Conservation (phyloP, 2,888 invertebrate species). For the Willowsia nigromaculata region DNA sequence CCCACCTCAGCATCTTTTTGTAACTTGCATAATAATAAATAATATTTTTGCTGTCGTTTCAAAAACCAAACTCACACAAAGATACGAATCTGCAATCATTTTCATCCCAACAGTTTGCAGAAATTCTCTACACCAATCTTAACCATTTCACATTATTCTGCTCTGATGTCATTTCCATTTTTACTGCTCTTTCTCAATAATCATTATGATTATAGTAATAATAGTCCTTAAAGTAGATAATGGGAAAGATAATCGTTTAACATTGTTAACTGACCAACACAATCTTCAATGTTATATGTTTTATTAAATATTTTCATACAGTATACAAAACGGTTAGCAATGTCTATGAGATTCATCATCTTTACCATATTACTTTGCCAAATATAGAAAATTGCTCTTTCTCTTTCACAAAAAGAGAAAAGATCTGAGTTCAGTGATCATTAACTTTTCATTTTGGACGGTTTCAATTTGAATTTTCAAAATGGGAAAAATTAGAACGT, state of each 20-base stretch:
- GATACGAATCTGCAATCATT: background rate
- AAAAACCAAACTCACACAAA: background rate
- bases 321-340: no score
- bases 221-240: background rate
- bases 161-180: conserved; percentile 12
- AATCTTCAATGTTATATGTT: no score
- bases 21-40: conserved; percentile 7
- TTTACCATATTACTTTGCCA: background rate
- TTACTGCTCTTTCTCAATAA: background rate
- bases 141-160: background rate
- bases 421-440: background rate
- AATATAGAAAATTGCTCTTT: background rate
- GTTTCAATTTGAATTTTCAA: background rate
- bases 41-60: background rate
- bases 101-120: background rate
- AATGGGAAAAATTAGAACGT: conserved; percentile 24
- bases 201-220: background rate
- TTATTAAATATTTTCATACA: no score
- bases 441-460: background rate
- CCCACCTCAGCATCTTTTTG: background rate
- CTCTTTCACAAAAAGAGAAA: background rate
- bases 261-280: background rate
- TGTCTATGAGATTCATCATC: conserved; percentile 14
- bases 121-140: background rate
- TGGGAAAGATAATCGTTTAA: background rate